Conservation (phyloP, 2,113 vertebrate species). For the Eulemur macaco region DNA sequence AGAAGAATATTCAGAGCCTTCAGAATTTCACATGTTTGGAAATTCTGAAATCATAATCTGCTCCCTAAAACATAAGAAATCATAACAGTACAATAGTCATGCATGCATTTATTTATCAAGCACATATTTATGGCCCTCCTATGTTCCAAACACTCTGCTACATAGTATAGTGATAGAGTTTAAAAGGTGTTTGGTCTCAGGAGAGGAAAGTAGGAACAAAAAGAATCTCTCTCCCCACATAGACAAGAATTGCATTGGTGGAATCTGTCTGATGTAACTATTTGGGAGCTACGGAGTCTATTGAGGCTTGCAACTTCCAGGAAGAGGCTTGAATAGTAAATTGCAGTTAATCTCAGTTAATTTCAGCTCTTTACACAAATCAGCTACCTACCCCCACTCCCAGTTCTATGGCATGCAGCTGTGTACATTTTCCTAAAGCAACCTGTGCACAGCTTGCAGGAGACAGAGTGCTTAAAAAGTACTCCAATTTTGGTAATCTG, state of each 20-base stretch:
- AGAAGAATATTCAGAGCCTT: neutral
- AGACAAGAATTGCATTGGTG: neutral
- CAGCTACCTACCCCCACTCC: neutral
- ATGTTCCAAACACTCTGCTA: neutral
- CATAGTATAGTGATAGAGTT: neutral
- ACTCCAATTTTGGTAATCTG: neutral
- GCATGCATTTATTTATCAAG: neutral
- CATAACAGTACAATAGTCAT: neutral
- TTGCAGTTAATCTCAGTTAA: neutral
- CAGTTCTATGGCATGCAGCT: neutral
- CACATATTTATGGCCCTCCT: neutral
- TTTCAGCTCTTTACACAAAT: neutral
- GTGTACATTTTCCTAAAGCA: neutral
- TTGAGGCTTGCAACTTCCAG: neutral
- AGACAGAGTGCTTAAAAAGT: neutral
- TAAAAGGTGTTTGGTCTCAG: neutral
- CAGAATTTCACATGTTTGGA: neutral
- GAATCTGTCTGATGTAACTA: neutral
- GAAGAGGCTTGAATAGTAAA: neutral
- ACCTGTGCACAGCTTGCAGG: neutral
- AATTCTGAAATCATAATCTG: neutral
- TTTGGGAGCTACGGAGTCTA: neutral
- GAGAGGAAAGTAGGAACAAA: neutral
- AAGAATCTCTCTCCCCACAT: neutral
- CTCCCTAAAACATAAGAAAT: neutral